A percentile compares a stretch with the other conserved stretches of the same genome.
Conservation (phyloP, 1,140 invertebrate genomes). For the Drosophila azteca region DNA sequence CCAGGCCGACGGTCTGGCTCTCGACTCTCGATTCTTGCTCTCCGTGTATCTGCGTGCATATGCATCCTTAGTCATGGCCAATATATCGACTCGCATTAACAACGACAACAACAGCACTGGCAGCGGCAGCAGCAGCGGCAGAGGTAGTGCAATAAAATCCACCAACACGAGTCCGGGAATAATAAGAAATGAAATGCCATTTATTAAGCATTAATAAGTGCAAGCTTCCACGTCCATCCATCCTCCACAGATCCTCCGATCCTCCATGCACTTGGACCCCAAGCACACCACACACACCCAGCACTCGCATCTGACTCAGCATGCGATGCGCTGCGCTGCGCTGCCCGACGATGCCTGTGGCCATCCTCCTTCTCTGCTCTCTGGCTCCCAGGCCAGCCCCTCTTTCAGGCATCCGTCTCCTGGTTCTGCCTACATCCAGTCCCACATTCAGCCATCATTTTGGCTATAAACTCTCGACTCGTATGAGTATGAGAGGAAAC, state of each 20-base stretch:
- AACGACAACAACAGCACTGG: constrained; percentile 53
- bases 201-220: constrained; percentile 84
- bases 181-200: constrained; percentile 83
- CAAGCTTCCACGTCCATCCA: constrained; percentile 75
- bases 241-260: constrained; percentile 29
- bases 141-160: constrained; percentile 66
- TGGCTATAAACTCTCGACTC: constrained; percentile 26
- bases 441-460: constrained; percentile 36
- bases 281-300: constrained; percentile 14
- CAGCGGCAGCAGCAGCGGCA: constrained; percentile 30
- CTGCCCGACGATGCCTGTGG: constrained; percentile 43
- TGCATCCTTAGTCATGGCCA: constrained; percentile 79
- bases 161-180: constrained; percentile 72
- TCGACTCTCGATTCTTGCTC: not conserved
- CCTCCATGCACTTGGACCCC: constrained; percentile 54
- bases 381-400: constrained; percentile 2
- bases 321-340: constrained; percentile 50
- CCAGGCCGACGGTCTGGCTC: constrained; percentile 13
- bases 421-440: constrained; percentile 17
- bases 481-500: not conserved
- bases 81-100: constrained; percentile 80
- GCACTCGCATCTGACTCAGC: constrained; percentile 52
- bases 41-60: constrained; percentile 34
- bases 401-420: constrained; percentile 1
- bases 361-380: constrained; percentile 20